These are phyloP conservation scores for Callinectes sapidus DNA, from an alignment of 2,888 invertebrate species.

Conservation along the genomic window DNA sequence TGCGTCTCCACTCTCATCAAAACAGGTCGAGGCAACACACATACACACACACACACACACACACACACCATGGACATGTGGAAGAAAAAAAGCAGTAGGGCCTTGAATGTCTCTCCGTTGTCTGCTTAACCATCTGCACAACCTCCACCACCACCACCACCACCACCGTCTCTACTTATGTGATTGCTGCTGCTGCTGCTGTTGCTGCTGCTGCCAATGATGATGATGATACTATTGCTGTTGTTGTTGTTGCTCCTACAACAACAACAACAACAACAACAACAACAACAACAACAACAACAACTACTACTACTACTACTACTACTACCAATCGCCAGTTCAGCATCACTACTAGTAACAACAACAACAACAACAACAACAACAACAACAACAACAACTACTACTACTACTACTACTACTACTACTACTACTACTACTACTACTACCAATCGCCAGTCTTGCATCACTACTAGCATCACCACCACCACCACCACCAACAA, in stretches of 20 bases:
- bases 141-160: background rate
- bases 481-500: background rate
- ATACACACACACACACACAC: too few relatives aligned
- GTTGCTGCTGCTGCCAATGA: too few relatives aligned
- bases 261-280: background rate
- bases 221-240: too few relatives aligned
- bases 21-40: background rate
- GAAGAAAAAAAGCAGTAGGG: background rate
- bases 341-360: background rate
- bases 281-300: too few relatives aligned
- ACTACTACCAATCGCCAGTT: too few relatives aligned
- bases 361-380: too few relatives aligned
- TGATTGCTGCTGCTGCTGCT: too few relatives aligned
- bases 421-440: constrained; percentile 1
- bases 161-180: background rate
- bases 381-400: background rate
- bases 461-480: background rate
- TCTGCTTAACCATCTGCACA: background rate
- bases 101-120: background rate
- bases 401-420: background rate
- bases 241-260: background rate
- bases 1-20: background rate
- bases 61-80: background rate
- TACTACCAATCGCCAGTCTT: background rate
- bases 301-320: background rate